Evolutionary conservation across 2,113 vertebrate genomes (phyloP).

Genomic region (Ibidorhyncha struthersii): DNA sequence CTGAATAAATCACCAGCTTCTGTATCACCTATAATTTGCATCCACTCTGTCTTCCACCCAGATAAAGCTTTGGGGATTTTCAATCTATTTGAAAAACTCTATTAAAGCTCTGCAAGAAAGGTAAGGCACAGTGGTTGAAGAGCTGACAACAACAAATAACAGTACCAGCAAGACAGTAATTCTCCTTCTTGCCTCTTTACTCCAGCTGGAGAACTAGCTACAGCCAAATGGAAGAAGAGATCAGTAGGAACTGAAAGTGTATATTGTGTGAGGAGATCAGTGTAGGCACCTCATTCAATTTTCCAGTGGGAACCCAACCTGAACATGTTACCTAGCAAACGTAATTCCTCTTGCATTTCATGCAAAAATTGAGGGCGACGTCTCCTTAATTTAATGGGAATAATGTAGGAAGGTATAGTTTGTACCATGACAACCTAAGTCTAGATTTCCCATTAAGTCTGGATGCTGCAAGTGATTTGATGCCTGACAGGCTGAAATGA

Average conservation of each 20-base stretch:
- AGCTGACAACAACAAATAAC: not conserved
- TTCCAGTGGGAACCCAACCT: not conserved
- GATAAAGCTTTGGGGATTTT: not conserved
- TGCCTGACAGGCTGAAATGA: not conserved
- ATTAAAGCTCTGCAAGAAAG: not conserved
- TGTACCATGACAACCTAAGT: too few relatives aligned
- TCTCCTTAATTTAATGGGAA: not conserved
- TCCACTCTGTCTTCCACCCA: not conserved
- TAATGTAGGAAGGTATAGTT: not conserved
- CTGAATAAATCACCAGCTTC: not conserved
- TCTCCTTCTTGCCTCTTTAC: not conserved
- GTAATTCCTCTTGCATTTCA: not conserved
- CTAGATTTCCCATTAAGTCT: not conserved
- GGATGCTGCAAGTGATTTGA: not conserved
- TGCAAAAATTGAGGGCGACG: not conserved
- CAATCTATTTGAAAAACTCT: not conserved
- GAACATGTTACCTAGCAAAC: not conserved
- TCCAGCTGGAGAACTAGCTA: not conserved
- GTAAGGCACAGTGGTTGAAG: not conserved
- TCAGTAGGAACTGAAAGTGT: not conserved
- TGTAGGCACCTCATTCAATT: not conserved
- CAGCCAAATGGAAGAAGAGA: not conserved
- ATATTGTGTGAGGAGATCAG: not conserved
- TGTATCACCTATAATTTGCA: not conserved
- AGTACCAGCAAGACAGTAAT: not conserved